These are phyloP conservation scores for Proctacanthus coquilletti DNA, from an alignment of 1,140 invertebrate genomes.

Conservation along the genomic window DNA sequence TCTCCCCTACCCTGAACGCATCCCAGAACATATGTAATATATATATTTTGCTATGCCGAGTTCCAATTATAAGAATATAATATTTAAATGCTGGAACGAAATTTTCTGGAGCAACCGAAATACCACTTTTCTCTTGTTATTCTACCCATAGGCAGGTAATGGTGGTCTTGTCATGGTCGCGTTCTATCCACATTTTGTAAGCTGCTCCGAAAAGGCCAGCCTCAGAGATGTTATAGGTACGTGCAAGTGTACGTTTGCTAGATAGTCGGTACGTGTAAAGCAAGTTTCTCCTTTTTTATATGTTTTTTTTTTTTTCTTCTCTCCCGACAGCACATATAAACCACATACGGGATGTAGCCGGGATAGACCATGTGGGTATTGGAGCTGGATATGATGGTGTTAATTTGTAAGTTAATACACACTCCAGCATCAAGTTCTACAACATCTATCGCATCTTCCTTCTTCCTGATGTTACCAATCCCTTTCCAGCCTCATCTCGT, in stretches of 20 bases:
- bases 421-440: too few species aligned
- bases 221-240: conserved; percentile 60
- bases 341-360: conserved; percentile 64
- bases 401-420: conserved; percentile 52
- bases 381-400: conserved; percentile 72
- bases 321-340: conserved; percentile 65
- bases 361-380: conserved; percentile 71
- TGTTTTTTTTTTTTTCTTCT: background rate
- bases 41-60: too few species aligned
- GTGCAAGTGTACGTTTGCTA: conserved; percentile 14
- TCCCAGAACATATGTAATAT: too few species aligned
- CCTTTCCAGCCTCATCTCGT: too few species aligned
- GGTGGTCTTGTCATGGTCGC: conserved; percentile 81
- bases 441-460: too few species aligned
- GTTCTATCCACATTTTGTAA: conserved; percentile 73
- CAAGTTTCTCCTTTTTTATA: background rate
- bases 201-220: conserved; percentile 57
- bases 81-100: too few species aligned
- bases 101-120: too few species aligned
- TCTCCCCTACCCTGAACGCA: too few species aligned
- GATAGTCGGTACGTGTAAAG: too few species aligned
- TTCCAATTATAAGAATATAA: conserved; percentile 1
- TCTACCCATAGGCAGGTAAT: conserved; percentile 42
- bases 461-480: too few species aligned
- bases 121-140: too few species aligned